Evolutionary conservation across 2,888 invertebrate species (phyloP).

Genomic region (Arrhopalites spinosus): DNA sequence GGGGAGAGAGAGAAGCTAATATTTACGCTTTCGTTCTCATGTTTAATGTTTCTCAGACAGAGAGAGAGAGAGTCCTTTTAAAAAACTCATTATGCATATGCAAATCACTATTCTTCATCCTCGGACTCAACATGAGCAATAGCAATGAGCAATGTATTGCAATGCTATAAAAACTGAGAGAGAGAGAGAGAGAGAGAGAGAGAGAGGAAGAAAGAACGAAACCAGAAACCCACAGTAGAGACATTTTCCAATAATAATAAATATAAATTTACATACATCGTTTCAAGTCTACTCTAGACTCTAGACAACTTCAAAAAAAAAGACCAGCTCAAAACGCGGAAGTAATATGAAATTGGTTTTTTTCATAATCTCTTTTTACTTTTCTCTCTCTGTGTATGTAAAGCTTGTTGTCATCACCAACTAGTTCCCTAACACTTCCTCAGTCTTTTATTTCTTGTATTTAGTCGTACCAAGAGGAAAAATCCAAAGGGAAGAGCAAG

Average conservation of each 20-base stretch:
- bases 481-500: too few relatives aligned
- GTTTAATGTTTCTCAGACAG: not conserved
- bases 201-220: not conserved
- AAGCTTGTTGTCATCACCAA: not conserved
- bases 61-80: not conserved
- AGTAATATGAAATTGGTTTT: conserved; percentile 1
- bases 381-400: not conserved
- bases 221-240: conserved; percentile 6
- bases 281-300: not conserved
- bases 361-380: not conserved
- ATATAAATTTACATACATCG: too few relatives aligned
- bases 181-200: too few relatives aligned
- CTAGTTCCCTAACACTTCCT: not conserved
- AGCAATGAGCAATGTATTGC: too few relatives aligned
- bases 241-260: not conserved
- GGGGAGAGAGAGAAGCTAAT: too few relatives aligned
- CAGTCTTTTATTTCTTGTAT: not conserved
- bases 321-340: conserved; percentile 16
- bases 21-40: too few relatives aligned
- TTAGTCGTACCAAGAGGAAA: too few relatives aligned
- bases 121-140: not conserved
- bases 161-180: too few relatives aligned
- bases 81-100: conserved; percentile 23
- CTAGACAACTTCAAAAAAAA: too few relatives aligned
- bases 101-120: not conserved